Conservation (phyloP, 2,888 invertebrate genomes). For the Melanargia galathea region DNA sequence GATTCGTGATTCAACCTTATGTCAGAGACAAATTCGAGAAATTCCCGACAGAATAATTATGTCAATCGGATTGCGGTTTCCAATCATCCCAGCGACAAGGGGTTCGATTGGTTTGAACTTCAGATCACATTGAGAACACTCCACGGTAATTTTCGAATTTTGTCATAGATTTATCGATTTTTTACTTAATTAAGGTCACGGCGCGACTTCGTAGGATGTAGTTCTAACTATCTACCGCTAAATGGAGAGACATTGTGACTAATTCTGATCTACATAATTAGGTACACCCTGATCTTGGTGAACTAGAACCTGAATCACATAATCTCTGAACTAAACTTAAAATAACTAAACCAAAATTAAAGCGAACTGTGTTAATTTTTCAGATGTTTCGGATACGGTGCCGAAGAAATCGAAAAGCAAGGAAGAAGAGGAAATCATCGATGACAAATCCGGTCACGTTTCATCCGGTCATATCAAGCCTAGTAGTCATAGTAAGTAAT, state of each 20-base stretch:
- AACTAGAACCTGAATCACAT: no score
- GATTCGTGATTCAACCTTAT: neutral
- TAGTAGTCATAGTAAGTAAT: no score
- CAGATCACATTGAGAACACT: neutral
- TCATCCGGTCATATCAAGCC: slow-evolving; percentile 49
- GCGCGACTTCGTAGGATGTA: no score
- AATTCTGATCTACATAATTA: no score
- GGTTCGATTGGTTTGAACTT: slow-evolving; percentile 3
- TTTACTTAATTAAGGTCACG: no score
- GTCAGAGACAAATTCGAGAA: slow-evolving; percentile 13
- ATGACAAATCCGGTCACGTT: slow-evolving; percentile 58
- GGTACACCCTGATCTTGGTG: no score
- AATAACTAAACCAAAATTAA: neutral
- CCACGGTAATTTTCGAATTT: no score
- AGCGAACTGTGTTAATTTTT: slow-evolving; percentile 43
- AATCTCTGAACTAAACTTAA: neutral
- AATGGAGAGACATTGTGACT: no score
- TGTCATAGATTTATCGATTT: no score
- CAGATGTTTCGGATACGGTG: slow-evolving; percentile 70
- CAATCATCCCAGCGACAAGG: slow-evolving; percentile 15
- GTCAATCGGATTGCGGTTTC: slow-evolving; percentile 19
- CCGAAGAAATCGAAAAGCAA: slow-evolving; percentile 74
- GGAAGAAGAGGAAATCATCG: slow-evolving; percentile 64
- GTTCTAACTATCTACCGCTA: no score
- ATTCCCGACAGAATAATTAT: neutral